phyloP scores from a whole-genome alignment of 2,888 invertebrate species.

The Danaus chrysippus region DNA sequence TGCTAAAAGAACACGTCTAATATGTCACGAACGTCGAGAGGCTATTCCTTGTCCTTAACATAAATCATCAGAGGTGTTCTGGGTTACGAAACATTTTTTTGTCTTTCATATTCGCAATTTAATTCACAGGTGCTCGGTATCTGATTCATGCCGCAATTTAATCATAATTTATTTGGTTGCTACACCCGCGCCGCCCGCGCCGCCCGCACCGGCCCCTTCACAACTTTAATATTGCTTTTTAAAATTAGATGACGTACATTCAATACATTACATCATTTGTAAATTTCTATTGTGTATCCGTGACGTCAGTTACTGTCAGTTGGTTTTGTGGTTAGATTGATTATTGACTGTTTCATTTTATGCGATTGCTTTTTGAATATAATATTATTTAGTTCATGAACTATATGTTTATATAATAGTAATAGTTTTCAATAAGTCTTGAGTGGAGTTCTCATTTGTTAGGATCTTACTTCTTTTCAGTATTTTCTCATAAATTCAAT shows the following conservation, averaged over 20 bases:
- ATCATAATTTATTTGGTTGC: constrained; percentile 32
- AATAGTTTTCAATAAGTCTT: too few relatives aligned
- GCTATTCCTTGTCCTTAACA: constrained; percentile 8
- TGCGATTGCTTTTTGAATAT: too few relatives aligned
- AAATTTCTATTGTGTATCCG: neutral
- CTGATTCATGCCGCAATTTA: constrained; percentile 35
- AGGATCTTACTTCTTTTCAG: neutral
- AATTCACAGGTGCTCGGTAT: constrained; percentile 35
- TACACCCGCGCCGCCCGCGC: constrained; percentile 14
- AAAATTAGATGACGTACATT: constrained; percentile 16
- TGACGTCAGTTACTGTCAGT: neutral
- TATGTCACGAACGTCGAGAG: neutral
- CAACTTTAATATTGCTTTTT: constrained; percentile 24
- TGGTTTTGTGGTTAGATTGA: too few relatives aligned
- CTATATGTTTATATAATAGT: too few relatives aligned
- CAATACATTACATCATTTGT: neutral
- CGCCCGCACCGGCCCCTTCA: constrained; percentile 14
- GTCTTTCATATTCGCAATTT: constrained; percentile 34
- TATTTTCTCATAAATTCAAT: neutral
- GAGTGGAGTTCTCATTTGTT: too few relatives aligned
- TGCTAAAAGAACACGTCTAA: neutral
- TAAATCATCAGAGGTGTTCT: constrained; percentile 27
- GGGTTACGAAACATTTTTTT: constrained; percentile 36
- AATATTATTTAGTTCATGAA: too few relatives aligned
- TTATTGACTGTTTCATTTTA: too few relatives aligned